These are phyloP conservation scores for Mesocentrotus franciscanus DNA, from an alignment of 53 echinoderm and acorn worm genomes.

Conservation along the genomic window DNA sequence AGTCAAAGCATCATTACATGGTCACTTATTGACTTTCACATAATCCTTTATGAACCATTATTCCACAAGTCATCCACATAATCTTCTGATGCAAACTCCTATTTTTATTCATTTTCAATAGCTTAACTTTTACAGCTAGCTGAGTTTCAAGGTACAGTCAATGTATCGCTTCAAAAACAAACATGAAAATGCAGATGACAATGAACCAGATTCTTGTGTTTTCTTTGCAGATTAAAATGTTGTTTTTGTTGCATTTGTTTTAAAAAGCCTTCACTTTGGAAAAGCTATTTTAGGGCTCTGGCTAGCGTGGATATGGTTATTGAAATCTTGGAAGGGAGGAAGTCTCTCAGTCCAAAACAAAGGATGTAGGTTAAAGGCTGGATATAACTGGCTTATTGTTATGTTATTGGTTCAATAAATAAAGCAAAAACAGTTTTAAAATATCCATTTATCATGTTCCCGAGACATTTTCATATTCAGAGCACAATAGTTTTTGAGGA, in stretches of 20 bases:
- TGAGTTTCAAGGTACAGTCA: background rate
- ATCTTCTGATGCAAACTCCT: background rate
- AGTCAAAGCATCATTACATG: background rate
- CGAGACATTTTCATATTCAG: conserved; percentile 38
- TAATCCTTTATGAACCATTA: background rate
- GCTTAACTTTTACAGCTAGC: background rate
- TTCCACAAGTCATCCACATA: background rate
- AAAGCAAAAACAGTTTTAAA: conserved; percentile 26
- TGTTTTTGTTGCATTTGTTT: background rate
- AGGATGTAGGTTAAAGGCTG: background rate
- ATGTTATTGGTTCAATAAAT: background rate
- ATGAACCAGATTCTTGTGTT: background rate
- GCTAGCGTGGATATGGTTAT: conserved; percentile 29
- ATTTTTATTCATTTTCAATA: no score
- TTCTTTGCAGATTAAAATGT: background rate
- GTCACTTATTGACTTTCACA: background rate
- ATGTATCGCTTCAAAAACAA: background rate
- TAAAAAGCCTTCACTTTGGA: background rate
- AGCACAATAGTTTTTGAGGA: conserved; percentile 25
- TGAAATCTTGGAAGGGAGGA: conserved; percentile 36
- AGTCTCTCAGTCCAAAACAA: conserved; percentile 48
- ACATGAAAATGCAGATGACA: background rate
- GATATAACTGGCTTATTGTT: background rate
- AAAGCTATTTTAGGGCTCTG: background rate
- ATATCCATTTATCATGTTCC: conserved; percentile 20